phyloP scores from a whole-genome alignment of 1,140 invertebrate genomes.

The Harpegnathos saltator region DNA sequence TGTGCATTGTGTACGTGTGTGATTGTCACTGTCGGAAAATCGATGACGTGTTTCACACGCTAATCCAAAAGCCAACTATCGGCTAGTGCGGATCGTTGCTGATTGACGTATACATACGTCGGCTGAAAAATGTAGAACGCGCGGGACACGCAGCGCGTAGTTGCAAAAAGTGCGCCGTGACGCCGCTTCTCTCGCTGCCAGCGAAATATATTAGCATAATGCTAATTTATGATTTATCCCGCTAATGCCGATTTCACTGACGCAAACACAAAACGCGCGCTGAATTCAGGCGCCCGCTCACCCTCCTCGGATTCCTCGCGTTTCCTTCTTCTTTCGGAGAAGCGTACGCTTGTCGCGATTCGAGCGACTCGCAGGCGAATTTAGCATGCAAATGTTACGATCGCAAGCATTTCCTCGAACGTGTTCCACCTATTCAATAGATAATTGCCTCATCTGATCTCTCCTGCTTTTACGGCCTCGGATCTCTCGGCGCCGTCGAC shows the following conservation, averaged over 20 bases:
- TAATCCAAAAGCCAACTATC: conserved; percentile 54
- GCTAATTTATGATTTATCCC: conserved; percentile 24
- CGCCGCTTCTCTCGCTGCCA: neutral
- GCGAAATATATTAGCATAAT: neutral
- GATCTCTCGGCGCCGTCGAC: too few relatives aligned
- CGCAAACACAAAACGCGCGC: neutral
- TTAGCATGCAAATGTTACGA: too few relatives aligned
- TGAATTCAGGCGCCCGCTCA: too few relatives aligned
- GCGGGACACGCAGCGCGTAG: neutral
- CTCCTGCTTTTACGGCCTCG: too few relatives aligned
- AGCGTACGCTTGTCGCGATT: too few relatives aligned
- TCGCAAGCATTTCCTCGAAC: too few relatives aligned
- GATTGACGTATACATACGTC: conserved; percentile 25
- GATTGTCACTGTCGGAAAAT: conserved; percentile 40
- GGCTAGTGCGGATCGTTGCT: conserved; percentile 42
- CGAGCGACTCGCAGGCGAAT: too few relatives aligned
- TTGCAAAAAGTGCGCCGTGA: neutral
- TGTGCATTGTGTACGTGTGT: neutral
- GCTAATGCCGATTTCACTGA: neutral
- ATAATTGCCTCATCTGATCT: too few relatives aligned
- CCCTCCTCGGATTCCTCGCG: too few relatives aligned
- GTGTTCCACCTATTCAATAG: too few relatives aligned
- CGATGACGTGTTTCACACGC: conserved; percentile 38
- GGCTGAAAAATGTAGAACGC: conserved; percentile 6
- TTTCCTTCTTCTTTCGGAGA: too few relatives aligned